Evolutionary conservation across 2,888 invertebrate species (phyloP).

Genomic region (Standfussiana lucernea): DNA sequence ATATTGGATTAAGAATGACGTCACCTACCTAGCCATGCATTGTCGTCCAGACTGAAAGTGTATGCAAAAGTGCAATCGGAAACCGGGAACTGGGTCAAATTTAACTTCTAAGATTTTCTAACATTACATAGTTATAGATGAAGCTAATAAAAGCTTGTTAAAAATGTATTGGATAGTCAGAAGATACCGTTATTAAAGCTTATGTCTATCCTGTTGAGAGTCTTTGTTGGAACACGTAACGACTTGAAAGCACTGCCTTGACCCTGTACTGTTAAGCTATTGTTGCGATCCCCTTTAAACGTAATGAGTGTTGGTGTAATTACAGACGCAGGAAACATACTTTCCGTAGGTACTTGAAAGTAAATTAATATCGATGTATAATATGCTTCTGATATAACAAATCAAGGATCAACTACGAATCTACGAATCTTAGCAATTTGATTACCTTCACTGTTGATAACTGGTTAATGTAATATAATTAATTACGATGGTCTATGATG

Average conservation of each 20-base stretch:
- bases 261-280: neutral
- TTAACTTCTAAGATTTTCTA: no score
- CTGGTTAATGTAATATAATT: neutral
- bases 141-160: no score
- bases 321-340: neutral
- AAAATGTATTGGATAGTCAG: no score
- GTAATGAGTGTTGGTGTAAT: neutral
- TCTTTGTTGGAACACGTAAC: neutral
- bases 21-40: no score
- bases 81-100: no score
- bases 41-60: no score
- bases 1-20: no score
- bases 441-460: neutral
- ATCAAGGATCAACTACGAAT: neutral
- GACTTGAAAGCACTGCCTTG: neutral
- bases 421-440: neutral
- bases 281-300: neutral
- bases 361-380: no score
- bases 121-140: no score
- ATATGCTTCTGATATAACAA: neutral
- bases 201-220: no score
- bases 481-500: neutral
- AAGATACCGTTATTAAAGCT: no score
- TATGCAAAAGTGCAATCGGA: no score
- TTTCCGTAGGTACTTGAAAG: neutral